Evolutionary conservation across 2,888 invertebrate species (phyloP).

Genomic region (Conops quadrifasciatus): DNA sequence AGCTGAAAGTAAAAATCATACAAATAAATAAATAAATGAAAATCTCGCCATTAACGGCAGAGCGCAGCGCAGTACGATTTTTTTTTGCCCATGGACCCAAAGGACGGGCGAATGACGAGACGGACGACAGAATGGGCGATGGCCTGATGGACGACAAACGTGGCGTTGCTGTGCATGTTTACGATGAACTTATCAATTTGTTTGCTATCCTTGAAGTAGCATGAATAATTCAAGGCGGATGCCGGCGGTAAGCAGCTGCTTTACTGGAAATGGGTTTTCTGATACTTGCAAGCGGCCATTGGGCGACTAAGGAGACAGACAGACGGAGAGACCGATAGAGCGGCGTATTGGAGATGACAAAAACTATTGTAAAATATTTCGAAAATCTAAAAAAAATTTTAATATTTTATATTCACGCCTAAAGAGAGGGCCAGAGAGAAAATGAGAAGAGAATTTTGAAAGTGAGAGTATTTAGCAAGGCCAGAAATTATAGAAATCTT

Average conservation of each 20-base stretch:
- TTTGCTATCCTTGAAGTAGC: conserved; percentile 58
- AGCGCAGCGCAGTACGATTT: conserved; percentile 1
- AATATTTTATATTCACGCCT: no score
- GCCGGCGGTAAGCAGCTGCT: conserved; percentile 33
- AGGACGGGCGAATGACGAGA: background rate
- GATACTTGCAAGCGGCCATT: background rate
- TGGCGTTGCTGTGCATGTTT: conserved; percentile 56
- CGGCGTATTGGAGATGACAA: background rate
- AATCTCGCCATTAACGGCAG: conserved; percentile 36
- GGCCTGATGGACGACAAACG: background rate
- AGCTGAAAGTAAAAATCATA: conserved; percentile 27
- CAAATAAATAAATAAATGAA: conserved; percentile 1
- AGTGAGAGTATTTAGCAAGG: conserved; percentile 29
- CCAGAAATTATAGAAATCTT: no score
- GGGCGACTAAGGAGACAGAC: background rate
- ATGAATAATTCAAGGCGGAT: conserved; percentile 57
- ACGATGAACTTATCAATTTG: conserved; percentile 63
- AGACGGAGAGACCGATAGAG: background rate
- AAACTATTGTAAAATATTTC: conserved; percentile 31
- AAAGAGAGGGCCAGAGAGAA: background rate
- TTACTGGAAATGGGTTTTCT: background rate
- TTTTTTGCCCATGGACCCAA: background rate
- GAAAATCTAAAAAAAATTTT: conserved; percentile 20
- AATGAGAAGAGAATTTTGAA: conserved; percentile 4
- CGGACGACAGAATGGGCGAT: conserved; percentile 24